Percentiles rank a stretch among this genome's conserved stretches.
These are phyloP conservation scores for Ichneumon xanthorius DNA, from an alignment of 2,888 invertebrate genomes.

Conservation along the genomic window DNA sequence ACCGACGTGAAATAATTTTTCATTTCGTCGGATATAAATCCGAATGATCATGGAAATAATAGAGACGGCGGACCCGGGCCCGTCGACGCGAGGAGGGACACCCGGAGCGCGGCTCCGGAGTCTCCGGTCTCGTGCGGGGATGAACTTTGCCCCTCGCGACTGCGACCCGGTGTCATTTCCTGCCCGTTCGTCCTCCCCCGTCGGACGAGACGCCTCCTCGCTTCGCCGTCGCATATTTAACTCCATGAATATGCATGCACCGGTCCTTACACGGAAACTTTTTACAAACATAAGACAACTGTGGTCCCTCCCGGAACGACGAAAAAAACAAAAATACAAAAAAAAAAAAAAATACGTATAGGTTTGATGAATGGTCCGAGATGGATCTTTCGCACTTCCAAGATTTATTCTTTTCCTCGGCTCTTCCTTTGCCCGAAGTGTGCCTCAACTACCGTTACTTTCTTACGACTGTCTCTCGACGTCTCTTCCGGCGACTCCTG, in stretches of 20 bases:
- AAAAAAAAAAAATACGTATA: neutral
- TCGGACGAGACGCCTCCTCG: neutral
- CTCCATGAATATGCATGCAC: slow-evolving; percentile 2
- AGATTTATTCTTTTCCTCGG: slow-evolving; percentile 23
- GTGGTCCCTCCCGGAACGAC: neutral
- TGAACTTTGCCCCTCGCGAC: slow-evolving; percentile 2
- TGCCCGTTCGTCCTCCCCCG: neutral
- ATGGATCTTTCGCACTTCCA: slow-evolving; percentile 19
- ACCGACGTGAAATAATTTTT: slow-evolving; percentile 57
- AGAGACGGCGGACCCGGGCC: neutral
- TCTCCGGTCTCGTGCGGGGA: neutral
- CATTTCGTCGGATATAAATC: slow-evolving; percentile 53
- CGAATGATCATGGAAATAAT: slow-evolving; percentile 47
- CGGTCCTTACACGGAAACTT: neutral
- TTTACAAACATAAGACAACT: neutral
- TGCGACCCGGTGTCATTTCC: neutral
- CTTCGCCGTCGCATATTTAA: neutral
- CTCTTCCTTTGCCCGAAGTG: neutral
- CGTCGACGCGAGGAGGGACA: neutral
- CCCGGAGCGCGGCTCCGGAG: neutral
- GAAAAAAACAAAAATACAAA: neutral
- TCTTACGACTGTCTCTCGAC: slow-evolving; percentile 24
- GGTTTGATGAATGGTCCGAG: neutral
- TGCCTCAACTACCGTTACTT: slow-evolving; percentile 16
- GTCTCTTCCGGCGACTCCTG: slow-evolving; percentile 32